Evolutionary conservation across 2,888 invertebrate genomes (phyloP), one percentile per base, ranked within the genome.

Genomic region (Lepetodrilus schrolli): DNA sequence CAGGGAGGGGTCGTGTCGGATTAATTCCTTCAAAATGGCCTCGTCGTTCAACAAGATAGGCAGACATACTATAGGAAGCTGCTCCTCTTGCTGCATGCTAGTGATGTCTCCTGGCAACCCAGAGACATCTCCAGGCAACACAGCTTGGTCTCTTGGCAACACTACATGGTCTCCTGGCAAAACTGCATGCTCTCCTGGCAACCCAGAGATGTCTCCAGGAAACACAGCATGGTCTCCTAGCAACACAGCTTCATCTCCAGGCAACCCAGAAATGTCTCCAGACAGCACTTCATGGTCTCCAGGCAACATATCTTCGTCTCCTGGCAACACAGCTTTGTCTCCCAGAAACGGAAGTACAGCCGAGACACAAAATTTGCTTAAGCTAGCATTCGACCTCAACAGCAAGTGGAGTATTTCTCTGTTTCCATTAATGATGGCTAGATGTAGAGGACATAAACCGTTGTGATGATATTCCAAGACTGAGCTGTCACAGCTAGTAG

Each of bases 371-470:
- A 38, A 68, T n/a, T 13, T 38, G 30, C 23, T 43, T 8, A 47
- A 23, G 4, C 26, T 26, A 5, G 30, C 68, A 43, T 47, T 47
- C 21, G 38, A 13, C 8, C 23, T 1, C 13, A 68, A n/a, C 13
- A 68, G 47, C 7, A 23, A n/a, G 43, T 30, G 13, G 8, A 68
- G 68, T 13, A 68, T 43, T 26, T 68, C 68, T 2, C 43, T 43
- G 8, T 68, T 68, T 38, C 43, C 43, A 47, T 68, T 68, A 23
- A 68, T 43, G 26, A 68, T 43, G 1, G 68, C 68, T 5, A 68
- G 47, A 47, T 68, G 68, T 4, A 68, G 3, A 1, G 68, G 30
- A 17, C 43, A 68, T 10, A 68, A 26, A 8, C 47, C 68, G 26
- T 68, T 30, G 4, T 68, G 43, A 43, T n/a, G n/a, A 43, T 68